Evolutionary conservation across 2,797 vertebrate species (phyloP), one percentile per base, ranked within the genome.

Genomic region (Clarias pachynema): DNA sequence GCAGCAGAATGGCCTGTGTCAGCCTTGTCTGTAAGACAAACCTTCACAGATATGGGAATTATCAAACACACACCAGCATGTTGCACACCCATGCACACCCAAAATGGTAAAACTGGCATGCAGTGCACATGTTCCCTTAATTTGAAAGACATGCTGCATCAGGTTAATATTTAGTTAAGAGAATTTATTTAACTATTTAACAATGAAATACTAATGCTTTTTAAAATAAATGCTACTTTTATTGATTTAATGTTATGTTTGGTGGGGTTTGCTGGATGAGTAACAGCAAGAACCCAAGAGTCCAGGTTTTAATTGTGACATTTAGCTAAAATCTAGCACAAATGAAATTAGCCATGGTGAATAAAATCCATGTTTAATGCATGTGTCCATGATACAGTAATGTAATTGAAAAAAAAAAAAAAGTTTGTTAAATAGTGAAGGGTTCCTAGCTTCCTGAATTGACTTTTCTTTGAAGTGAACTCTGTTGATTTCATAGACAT

Each of bases 1-100:
- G 57, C 44, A 63, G 26, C 59, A 65, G 70, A 83, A 83, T 65
- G 70, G 59, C 59, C 10, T 75, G 82, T 75, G 59, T 53, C 82
- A 65, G 40, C 31, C 59, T 69, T 83, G 70, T 63, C 81, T 82
- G 81, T 59, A 57, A 26, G 57, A 44, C 49, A 75, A 68, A 80
- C 59, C 31, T 77, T 81, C 14, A 69, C 26, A 87, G 82, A 87
- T 87, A 84, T 69, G 37, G 68, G 37, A 75, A 81, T 87, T 87
- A 87, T 87, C 86, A 84, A 8, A 69, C 62, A 49, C 82, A 80
- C 40, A 37, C 82, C 82, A 87, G 82, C 60, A 81, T 26, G 82
- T 60, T 81, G 60, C 86, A 84, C 86, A 82, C 84, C 79, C 84
- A 81, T 81, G 31, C 84, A 85, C 84, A 84, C 82, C 82, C 86